Evolutionary conservation across 1,140 invertebrate species (phyloP).

Genomic region (Medauroidea extradentata): DNA sequence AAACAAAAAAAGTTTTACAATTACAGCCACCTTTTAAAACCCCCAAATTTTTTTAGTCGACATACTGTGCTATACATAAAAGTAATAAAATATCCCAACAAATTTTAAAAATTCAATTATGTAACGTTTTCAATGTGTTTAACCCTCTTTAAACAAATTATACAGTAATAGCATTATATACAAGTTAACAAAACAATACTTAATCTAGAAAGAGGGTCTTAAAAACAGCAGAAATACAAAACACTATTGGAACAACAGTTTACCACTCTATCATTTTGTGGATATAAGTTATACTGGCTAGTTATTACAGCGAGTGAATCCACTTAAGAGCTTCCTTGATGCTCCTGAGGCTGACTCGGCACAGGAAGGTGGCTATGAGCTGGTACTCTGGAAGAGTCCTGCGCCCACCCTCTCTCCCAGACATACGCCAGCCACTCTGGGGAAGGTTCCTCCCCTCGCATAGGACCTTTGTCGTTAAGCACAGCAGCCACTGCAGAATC

Average conservation of each 20-base stretch:
- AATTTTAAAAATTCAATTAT: too few relatives aligned
- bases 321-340: slow-evolving; percentile 59
- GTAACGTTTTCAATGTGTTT: too few relatives aligned
- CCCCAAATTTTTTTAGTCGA: too few relatives aligned
- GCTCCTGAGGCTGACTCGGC: slow-evolving; percentile 54
- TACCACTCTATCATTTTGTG: not conserved
- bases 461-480: slow-evolving; percentile 68
- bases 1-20: too few relatives aligned
- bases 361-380: slow-evolving; percentile 65
- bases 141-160: too few relatives aligned
- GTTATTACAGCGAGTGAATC: slow-evolving; percentile 41
- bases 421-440: slow-evolving; percentile 1
- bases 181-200: too few relatives aligned
- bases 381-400: slow-evolving; percentile 66
- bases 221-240: not conserved
- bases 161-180: too few relatives aligned
- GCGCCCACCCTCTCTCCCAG: slow-evolving; percentile 36
- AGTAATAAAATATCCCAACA: too few relatives aligned
- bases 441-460: slow-evolving; percentile 51
- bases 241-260: not conserved
- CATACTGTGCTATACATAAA: too few relatives aligned
- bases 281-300: too few relatives aligned
- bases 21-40: too few relatives aligned
- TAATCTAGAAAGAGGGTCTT: not conserved
- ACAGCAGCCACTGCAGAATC: slow-evolving; percentile 73